phyloP scores from a whole-genome alignment of 2,113 vertebrate genomes.

The Epinephelus fuscoguttatus region DNA sequence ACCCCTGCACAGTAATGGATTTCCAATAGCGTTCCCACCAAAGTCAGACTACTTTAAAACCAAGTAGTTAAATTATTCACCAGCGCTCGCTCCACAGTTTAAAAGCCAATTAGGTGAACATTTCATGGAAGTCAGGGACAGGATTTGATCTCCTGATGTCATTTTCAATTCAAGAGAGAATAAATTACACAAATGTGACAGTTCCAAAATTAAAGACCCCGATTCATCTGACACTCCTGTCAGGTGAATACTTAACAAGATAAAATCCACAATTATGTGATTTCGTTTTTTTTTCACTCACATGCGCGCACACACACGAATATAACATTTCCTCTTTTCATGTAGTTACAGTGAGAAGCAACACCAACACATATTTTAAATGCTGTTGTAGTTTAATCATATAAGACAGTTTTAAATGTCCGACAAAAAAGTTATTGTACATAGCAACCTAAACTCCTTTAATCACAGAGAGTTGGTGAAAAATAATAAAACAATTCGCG shows the following conservation, averaged over 20 bases:
- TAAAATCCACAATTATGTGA: conserved; percentile 47
- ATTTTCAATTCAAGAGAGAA: conserved; percentile 66
- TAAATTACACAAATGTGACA: conserved; percentile 72
- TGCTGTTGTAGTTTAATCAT: background rate
- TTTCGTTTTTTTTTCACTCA: background rate
- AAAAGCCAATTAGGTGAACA: conserved; percentile 73
- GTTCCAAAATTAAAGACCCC: conserved; percentile 53
- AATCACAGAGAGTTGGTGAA: background rate
- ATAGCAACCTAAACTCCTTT: background rate
- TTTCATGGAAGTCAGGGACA: conserved; percentile 70
- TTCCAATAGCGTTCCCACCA: conserved; percentile 51
- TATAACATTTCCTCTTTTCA: background rate
- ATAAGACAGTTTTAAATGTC: background rate
- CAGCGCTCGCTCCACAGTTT: conserved; percentile 45
- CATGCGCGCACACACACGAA: background rate
- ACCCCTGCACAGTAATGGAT: conserved; percentile 50
- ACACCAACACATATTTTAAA: background rate
- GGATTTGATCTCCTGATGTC: conserved; percentile 71
- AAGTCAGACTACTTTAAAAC: conserved; percentile 62
- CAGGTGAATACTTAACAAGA: conserved; percentile 54
- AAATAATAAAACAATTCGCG: background rate
- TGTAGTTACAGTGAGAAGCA: background rate
- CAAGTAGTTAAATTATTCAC: conserved; percentile 69
- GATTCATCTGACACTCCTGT: conserved; percentile 48
- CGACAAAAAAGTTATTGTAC: background rate